A percentile compares a stretch with the other conserved stretches of the same genome.
Conservation (phyloP, 1,140 invertebrate genomes). For the Megathymus violae region DNA sequence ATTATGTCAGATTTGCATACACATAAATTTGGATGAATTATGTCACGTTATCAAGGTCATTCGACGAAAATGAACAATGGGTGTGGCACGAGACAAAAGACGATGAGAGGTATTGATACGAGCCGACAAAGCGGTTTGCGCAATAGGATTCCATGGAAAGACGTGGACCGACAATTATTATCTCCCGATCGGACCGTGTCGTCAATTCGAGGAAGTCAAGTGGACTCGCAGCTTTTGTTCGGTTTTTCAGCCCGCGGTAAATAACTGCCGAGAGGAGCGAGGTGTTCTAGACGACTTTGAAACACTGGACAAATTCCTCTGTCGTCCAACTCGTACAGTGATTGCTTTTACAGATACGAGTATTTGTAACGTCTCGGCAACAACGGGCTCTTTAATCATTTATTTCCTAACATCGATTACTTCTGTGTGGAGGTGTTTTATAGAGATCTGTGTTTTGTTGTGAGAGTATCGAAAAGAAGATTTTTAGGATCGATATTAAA, state of each 20-base stretch:
- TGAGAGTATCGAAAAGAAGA: background rate
- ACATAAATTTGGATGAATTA: slow-evolving; percentile 63
- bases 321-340: slow-evolving; percentile 15
- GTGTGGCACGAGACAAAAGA: slow-evolving; percentile 76
- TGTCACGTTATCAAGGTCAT: slow-evolving; percentile 69
- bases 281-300: slow-evolving; percentile 17
- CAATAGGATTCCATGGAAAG: slow-evolving; percentile 78
- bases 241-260: slow-evolving; percentile 31
- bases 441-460: background rate
- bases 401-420: background rate
- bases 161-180: slow-evolving; percentile 79
- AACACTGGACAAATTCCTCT: slow-evolving; percentile 22
- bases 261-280: slow-evolving; percentile 15
- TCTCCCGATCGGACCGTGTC: slow-evolving; percentile 66
- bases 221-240: slow-evolving; percentile 48
- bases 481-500: no score
- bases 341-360: slow-evolving; percentile 18
- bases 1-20: slow-evolving; percentile 42
- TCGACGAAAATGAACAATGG: slow-evolving; percentile 76
- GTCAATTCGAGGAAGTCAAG: slow-evolving; percentile 64
- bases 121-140: slow-evolving; percentile 77
- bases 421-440: background rate
- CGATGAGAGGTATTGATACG: slow-evolving; percentile 66
- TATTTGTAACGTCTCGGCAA: background rate
- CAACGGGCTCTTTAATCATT: background rate